Conservation (phyloP, 2,113 vertebrate species). For the Onychorhynchus coronatus region DNA sequence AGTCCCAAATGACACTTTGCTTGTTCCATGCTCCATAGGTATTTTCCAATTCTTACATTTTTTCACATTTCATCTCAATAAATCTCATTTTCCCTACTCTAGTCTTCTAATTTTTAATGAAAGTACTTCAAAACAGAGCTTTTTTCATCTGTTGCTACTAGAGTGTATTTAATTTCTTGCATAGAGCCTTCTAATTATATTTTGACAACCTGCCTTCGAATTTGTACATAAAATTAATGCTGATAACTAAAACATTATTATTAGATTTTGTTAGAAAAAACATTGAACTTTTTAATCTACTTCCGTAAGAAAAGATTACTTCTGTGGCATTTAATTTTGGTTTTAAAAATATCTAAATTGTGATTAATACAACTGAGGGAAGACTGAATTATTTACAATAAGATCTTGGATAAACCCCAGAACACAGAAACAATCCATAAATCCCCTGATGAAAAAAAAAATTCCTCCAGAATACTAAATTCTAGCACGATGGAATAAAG, state of each 20-base stretch:
- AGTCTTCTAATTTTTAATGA: neutral
- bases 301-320: conserved; percentile 1
- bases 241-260: neutral
- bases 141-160: neutral
- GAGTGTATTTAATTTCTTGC: neutral
- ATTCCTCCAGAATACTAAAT: neutral
- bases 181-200: conserved; percentile 22
- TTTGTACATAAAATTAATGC: conserved; percentile 15
- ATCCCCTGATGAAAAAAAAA: neutral
- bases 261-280: neutral
- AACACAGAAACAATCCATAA: neutral
- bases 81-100: neutral
- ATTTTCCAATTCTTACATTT: neutral
- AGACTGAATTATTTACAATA: conserved; percentile 8
- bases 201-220: conserved; percentile 17
- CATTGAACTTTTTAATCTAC: neutral
- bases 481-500: neutral
- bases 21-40: neutral
- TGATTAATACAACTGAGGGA: neutral
- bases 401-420: conserved; percentile 18
- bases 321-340: neutral
- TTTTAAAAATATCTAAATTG: conserved; percentile 25
- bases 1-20: neutral
- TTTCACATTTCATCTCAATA: neutral
- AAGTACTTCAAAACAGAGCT: neutral